These are phyloP conservation scores for Drosophila affinis DNA, from an alignment of 2,888 invertebrate genomes.

Conservation along the genomic window DNA sequence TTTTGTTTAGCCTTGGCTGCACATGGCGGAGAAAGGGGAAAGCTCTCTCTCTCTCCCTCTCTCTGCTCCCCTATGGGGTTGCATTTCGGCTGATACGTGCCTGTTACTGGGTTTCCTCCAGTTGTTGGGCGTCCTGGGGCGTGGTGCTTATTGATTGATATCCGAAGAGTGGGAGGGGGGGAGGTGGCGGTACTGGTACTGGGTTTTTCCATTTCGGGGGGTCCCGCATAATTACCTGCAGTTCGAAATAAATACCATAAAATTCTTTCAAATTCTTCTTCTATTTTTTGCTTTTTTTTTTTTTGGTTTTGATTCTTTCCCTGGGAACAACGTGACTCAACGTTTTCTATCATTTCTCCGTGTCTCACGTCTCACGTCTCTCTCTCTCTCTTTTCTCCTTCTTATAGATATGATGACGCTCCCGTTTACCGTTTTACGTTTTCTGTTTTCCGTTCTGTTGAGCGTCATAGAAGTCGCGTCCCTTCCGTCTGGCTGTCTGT, in stretches of 20 bases:
- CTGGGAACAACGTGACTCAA: slow-evolving; percentile 72
- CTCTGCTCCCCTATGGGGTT: slow-evolving; percentile 12
- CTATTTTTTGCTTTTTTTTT: neutral
- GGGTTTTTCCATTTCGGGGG: neutral
- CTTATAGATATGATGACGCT: slow-evolving; percentile 47
- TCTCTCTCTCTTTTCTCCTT: slow-evolving; percentile 9
- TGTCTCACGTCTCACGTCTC: neutral
- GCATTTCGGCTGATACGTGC: slow-evolving; percentile 40
- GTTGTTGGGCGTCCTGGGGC: slow-evolving; percentile 22
- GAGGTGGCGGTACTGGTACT: too few relatives aligned
- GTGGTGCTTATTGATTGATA: slow-evolving; percentile 58
- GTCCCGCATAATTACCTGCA: slow-evolving; percentile 48
- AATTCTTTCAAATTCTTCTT: slow-evolving; percentile 44
- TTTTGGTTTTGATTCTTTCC: slow-evolving; percentile 15
- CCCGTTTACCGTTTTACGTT: slow-evolving; percentile 57
- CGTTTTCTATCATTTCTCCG: slow-evolving; percentile 37
- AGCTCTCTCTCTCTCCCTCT: neutral
- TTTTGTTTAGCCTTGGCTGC: neutral
- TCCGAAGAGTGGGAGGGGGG: neutral
- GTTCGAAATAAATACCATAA: slow-evolving; percentile 15
- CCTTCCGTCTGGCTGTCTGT: neutral
- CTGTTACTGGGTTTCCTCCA: slow-evolving; percentile 26
- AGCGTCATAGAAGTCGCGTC: slow-evolving; percentile 9
- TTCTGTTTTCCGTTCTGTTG: slow-evolving; percentile 56
- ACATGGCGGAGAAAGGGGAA: neutral